Percentiles rank a stretch among this genome's conserved stretches.
Evolutionary conservation across 2,797 vertebrate genomes (phyloP).

Genomic region (Urophycis tenuis): DNA sequence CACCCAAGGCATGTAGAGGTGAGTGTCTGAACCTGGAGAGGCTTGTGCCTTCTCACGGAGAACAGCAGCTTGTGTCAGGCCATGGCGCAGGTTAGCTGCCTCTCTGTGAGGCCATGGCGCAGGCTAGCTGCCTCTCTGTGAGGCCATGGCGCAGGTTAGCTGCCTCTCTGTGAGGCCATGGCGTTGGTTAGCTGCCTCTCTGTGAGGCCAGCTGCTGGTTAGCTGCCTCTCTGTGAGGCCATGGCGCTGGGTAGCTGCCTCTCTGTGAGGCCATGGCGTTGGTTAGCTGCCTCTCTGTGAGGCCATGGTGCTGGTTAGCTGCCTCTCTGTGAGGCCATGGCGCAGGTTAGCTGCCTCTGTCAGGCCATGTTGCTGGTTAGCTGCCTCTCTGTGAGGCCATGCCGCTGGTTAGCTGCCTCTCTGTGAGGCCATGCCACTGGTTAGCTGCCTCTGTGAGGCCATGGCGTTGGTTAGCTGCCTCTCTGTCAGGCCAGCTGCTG

Average conservation of each 20-base stretch:
- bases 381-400: slow-evolving; percentile 29
- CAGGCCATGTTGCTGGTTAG: slow-evolving; percentile 31
- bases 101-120: slow-evolving; percentile 28
- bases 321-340: slow-evolving; percentile 29
- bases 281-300: slow-evolving; percentile 30
- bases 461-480: slow-evolving; percentile 29
- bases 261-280: slow-evolving; percentile 29
- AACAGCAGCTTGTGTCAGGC: slow-evolving; percentile 27
- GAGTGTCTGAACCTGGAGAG: too few species aligned
- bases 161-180: slow-evolving; percentile 30
- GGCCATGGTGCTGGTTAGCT: slow-evolving; percentile 30
- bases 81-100: slow-evolving; percentile 29
- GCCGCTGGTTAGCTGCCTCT: slow-evolving; percentile 28
- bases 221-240: slow-evolving; percentile 29
- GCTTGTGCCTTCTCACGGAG: too few species aligned
- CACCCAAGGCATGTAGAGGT: too few species aligned
- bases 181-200: slow-evolving; percentile 29
- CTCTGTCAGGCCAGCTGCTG: slow-evolving; percentile 28
- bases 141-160: slow-evolving; percentile 30
- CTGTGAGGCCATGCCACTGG: slow-evolving; percentile 30
- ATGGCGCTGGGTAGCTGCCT: slow-evolving; percentile 29
- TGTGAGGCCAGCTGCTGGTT: slow-evolving; percentile 30
- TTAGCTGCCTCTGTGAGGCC: slow-evolving; percentile 30
- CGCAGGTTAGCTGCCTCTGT: slow-evolving; percentile 29
- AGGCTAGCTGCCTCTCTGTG: slow-evolving; percentile 31